Evolutionary conservation across 2,888 invertebrate genomes (phyloP).

Genomic region (Microctonus brassicae): DNA sequence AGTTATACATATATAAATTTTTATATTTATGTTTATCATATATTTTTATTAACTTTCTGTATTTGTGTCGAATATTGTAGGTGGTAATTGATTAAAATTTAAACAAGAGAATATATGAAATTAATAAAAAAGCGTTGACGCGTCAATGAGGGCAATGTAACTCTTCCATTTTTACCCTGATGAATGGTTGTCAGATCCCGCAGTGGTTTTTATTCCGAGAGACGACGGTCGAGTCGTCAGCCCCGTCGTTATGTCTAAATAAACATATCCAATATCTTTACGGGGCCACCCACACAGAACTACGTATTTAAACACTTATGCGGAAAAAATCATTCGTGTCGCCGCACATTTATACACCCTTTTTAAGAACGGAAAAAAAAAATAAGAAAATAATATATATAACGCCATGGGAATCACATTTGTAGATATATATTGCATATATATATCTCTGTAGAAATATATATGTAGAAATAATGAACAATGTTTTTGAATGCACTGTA

Average conservation of each 20-base stretch:
- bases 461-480: too few species aligned
- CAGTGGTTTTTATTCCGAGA: slow-evolving; percentile 30
- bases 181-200: slow-evolving; percentile 60
- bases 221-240: slow-evolving; percentile 48
- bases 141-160: slow-evolving; percentile 53
- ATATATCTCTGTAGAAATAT: neutral
- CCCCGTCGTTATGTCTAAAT: slow-evolving; percentile 61
- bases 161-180: slow-evolving; percentile 60
- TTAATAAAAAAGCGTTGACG: neutral
- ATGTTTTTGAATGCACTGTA: too few species aligned
- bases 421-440: neutral
- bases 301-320: slow-evolving; percentile 67
- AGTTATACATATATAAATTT: neutral
- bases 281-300: slow-evolving; percentile 64
- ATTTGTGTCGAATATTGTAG: too few species aligned
- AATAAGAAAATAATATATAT: slow-evolving; percentile 28
- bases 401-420: slow-evolving; percentile 8
- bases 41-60: too few species aligned
- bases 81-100: neutral
- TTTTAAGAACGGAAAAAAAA: slow-evolving; percentile 38
- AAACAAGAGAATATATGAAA: neutral
- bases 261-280: slow-evolving; percentile 66
- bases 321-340: slow-evolving; percentile 55
- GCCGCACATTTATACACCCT: slow-evolving; percentile 41
- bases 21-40: too few species aligned